Conservation (phyloP, 2,888 invertebrate genomes). For the Spodoptera picta region DNA sequence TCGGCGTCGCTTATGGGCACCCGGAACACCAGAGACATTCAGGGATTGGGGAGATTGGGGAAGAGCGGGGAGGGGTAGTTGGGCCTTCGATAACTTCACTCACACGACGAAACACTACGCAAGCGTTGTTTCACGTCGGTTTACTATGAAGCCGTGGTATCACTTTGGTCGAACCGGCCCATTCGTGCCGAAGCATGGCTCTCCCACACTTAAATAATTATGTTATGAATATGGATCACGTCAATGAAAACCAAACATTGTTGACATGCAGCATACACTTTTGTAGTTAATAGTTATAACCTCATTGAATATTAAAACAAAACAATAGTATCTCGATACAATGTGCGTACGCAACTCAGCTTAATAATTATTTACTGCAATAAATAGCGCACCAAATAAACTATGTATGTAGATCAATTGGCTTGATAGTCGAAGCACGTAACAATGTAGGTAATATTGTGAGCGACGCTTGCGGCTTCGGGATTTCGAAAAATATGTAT, state of each 20-base stretch:
- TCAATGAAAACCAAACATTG: conserved; percentile 1
- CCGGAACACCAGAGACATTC: too few relatives aligned
- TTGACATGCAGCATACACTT: neutral
- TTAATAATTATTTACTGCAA: conserved; percentile 58
- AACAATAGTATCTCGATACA: conserved; percentile 49
- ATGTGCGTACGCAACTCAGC: conserved; percentile 47
- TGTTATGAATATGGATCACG: too few relatives aligned
- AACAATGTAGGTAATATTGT: conserved; percentile 50
- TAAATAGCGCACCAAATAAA: conserved; percentile 55
- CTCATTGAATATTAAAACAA: conserved; percentile 50
- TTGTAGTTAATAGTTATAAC: conserved; percentile 24
- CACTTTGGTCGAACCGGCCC: too few relatives aligned
- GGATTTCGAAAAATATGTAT: conserved; percentile 48
- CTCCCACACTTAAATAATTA: too few relatives aligned
- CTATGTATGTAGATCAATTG: conserved; percentile 60
- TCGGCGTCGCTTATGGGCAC: too few relatives aligned
- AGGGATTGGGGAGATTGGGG: too few relatives aligned
- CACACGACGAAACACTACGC: too few relatives aligned
- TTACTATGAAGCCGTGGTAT: too few relatives aligned
- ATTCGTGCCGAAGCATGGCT: too few relatives aligned
- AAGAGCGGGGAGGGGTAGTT: too few relatives aligned
- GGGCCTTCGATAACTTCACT: too few relatives aligned
- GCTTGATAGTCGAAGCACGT: conserved; percentile 52
- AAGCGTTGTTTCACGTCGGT: too few relatives aligned
- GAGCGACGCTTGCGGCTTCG: conserved; percentile 41